These are phyloP conservation scores for Tupiocoris notatus DNA, from an alignment of 2,888 invertebrate species.

Conservation along the genomic window DNA sequence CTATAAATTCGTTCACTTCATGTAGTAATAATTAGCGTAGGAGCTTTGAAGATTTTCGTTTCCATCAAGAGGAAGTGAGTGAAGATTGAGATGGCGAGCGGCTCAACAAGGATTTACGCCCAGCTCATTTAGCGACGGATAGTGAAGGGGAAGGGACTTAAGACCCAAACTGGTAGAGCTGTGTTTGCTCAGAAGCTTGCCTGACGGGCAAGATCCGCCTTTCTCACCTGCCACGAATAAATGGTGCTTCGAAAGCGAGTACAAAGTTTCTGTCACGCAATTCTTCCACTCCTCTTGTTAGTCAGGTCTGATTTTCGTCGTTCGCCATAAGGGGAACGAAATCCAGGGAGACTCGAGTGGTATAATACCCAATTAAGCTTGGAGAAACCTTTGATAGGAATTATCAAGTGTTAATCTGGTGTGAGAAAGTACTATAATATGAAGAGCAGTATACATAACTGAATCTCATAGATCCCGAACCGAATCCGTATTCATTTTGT, in stretches of 20 bases:
- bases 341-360: too few species aligned
- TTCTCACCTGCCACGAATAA: not conserved
- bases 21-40: not conserved
- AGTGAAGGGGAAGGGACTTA: not conserved
- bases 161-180: not conserved
- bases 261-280: not conserved
- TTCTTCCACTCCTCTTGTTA: not conserved
- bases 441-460: too few species aligned
- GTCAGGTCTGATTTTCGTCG: not conserved
- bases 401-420: too few species aligned
- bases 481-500: too few species aligned
- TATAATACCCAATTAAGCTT: too few species aligned
- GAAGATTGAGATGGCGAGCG: not conserved
- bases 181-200: not conserved
- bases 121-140: not conserved
- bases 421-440: too few species aligned
- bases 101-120: not conserved
- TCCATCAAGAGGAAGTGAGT: not conserved
- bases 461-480: too few species aligned
- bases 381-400: too few species aligned
- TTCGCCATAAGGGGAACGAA: not conserved
- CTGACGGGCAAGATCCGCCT: not conserved
- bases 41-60: not conserved
- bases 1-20: too few species aligned
- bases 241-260: not conserved